Evolutionary conservation across 2,888 invertebrate genomes (phyloP).

Genomic region (Lamellibrachia satsuma): DNA sequence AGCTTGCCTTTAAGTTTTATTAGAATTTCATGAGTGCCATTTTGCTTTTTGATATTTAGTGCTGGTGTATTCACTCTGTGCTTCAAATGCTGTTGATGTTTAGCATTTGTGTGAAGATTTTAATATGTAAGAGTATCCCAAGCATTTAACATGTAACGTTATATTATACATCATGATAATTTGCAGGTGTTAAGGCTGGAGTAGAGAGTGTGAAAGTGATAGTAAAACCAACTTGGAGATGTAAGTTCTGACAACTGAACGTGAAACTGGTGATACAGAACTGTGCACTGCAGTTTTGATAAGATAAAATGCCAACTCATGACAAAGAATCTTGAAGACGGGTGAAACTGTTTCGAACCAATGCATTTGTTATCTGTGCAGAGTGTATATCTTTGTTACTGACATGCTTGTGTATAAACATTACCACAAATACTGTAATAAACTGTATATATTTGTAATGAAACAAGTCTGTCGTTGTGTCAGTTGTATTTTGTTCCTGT

Average conservation of each 20-base stretch:
- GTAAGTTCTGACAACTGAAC: neutral
- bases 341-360: neutral
- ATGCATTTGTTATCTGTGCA: neutral
- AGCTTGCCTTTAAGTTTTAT: neutral
- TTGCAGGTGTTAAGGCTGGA: neutral
- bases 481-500: neutral
- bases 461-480: neutral
- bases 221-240: neutral
- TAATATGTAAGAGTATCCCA: neutral
- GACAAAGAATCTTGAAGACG: neutral
- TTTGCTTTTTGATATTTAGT: neutral
- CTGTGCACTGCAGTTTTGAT: neutral
- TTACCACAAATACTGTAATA: conserved; percentile 9
- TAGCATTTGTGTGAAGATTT: neutral
- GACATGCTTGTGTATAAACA: conserved; percentile 9
- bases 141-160: neutral
- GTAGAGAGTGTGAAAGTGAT: neutral
- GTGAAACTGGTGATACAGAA: neutral
- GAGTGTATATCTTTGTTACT: conserved; percentile 3
- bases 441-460: conserved; percentile 17
- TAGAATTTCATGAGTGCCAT: neutral
- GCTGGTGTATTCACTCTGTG: neutral
- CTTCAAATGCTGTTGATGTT: neutral
- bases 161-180: neutral
- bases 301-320: neutral